Percentiles rank a stretch among this genome's conserved stretches.
phyloP scores from a whole-genome alignment of 2,797 vertebrate genomes.

The Eulemur albifrons region DNA sequence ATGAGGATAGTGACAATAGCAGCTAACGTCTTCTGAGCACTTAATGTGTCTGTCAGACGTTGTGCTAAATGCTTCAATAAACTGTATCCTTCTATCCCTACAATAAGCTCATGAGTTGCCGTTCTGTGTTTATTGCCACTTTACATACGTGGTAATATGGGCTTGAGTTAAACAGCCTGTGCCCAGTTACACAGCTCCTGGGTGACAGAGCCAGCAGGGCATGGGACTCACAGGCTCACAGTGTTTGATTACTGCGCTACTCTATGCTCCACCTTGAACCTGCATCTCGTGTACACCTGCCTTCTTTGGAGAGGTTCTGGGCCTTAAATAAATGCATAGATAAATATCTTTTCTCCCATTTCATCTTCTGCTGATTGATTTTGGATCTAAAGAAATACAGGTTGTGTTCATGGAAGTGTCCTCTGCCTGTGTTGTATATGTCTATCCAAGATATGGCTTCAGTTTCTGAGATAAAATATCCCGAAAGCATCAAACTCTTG shows the following conservation, averaged over 20 bases:
- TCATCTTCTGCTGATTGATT: neutral
- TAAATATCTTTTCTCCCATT: neutral
- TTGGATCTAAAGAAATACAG: neutral
- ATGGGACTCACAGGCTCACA: neutral
- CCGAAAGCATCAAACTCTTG: neutral
- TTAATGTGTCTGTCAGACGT: neutral
- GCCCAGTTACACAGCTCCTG: neutral
- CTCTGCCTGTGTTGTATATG: neutral
- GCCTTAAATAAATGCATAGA: neutral
- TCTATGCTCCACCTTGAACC: too few species aligned
- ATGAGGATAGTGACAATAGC: neutral
- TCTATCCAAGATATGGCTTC: rapidly evolving
- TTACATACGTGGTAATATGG: neutral
- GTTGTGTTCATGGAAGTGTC: neutral
- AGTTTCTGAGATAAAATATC: neutral
- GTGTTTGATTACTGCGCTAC: neutral
- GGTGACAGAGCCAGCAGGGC: neutral
- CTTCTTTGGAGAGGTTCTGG: neutral
- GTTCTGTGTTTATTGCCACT: neutral
- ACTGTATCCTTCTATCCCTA: neutral
- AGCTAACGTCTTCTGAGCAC: neutral
- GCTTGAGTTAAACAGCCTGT: neutral
- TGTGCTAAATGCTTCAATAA: neutral
- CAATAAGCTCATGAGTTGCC: too few species aligned
- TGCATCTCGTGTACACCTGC: neutral